A percentile compares a stretch with the other conserved stretches of the same genome.
Evolutionary conservation across 1,140 invertebrate species (phyloP).

Genomic region (Colletes latitarsis): DNA sequence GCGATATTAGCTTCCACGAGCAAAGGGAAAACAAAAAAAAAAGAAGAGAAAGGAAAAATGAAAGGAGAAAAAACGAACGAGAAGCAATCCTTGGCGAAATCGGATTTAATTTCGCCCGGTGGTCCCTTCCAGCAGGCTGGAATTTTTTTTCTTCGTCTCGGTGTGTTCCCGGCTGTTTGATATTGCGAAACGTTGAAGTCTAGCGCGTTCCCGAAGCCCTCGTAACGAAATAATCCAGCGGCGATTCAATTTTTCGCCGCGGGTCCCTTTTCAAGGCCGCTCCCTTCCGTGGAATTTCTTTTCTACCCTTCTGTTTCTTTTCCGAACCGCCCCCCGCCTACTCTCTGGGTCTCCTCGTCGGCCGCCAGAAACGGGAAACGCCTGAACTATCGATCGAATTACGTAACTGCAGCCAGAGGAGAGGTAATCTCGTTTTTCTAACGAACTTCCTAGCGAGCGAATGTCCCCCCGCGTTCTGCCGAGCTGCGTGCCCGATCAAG

Average conservation of each 20-base stretch:
- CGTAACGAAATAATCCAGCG: slow-evolving; percentile 12
- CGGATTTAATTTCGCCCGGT: slow-evolving; percentile 25
- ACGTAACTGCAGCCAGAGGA: slow-evolving; percentile 54
- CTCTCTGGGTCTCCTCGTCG: slow-evolving; percentile 34
- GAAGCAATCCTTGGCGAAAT: slow-evolving; percentile 5
- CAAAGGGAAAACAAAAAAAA: no score
- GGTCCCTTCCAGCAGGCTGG: slow-evolving; percentile 5
- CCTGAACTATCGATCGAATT: slow-evolving; percentile 68
- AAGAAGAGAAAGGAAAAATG: no score
- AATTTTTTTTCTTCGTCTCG: not conserved
- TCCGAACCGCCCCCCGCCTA: not conserved
- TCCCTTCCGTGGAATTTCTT: slow-evolving; percentile 8
- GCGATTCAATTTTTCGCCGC: slow-evolving; percentile 14
- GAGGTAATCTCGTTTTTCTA: slow-evolving; percentile 67
- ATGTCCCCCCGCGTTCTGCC: slow-evolving; percentile 27
- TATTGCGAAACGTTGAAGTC: slow-evolving; percentile 3
- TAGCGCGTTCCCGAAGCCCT: not conserved
- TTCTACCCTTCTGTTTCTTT: slow-evolving; percentile 1
- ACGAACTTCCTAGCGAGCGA: slow-evolving; percentile 58
- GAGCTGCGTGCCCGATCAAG: not conserved
- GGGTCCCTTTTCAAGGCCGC: slow-evolving; percentile 25
- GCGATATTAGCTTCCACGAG: not conserved
- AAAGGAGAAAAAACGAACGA: not conserved
- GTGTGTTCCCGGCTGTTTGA: not conserved
- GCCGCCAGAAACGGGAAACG: slow-evolving; percentile 61